These are phyloP conservation scores for Thysanoteuthis rhombus DNA, from an alignment of 2,888 invertebrate genomes.

Conservation along the genomic window DNA sequence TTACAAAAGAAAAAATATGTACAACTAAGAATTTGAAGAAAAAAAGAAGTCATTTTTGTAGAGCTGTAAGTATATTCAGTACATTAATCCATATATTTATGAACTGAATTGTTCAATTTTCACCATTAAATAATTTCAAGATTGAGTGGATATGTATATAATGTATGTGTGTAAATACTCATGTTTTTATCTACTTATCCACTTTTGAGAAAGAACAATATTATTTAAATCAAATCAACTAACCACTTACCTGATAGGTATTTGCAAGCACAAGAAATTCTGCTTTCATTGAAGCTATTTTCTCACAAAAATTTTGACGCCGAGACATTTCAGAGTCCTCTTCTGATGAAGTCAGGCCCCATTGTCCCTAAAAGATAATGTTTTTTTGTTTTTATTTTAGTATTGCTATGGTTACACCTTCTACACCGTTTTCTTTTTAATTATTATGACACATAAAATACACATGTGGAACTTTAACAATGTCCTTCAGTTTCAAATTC, in stretches of 20 bases:
- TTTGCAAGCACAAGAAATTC: constrained; percentile 77
- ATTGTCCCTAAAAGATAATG: constrained; percentile 68
- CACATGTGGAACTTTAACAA: too few relatives aligned
- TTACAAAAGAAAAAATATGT: too few relatives aligned
- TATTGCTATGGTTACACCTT: too few relatives aligned
- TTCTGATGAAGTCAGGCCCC: constrained; percentile 73
- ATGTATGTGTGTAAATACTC: not conserved
- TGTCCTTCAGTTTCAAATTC: too few relatives aligned
- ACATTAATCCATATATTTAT: too few relatives aligned
- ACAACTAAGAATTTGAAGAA: too few relatives aligned
- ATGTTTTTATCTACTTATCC: not conserved
- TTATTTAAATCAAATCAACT: not conserved
- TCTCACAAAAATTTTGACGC: constrained; percentile 75
- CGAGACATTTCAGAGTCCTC: constrained; percentile 73
- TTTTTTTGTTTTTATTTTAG: not conserved
- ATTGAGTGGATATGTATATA: not conserved
- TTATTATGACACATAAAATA: too few relatives aligned
- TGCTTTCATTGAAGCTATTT: constrained; percentile 73
- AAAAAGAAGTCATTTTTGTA: too few relatives aligned
- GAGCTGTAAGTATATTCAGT: too few relatives aligned
- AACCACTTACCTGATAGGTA: constrained; percentile 76
- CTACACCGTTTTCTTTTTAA: too few relatives aligned
- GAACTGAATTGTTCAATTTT: not conserved
- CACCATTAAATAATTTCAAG: not conserved
- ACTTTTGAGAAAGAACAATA: not conserved